These are phyloP conservation scores for Poecile montanus DNA, from an alignment of 2,797 vertebrate species.

Conservation along the genomic window DNA sequence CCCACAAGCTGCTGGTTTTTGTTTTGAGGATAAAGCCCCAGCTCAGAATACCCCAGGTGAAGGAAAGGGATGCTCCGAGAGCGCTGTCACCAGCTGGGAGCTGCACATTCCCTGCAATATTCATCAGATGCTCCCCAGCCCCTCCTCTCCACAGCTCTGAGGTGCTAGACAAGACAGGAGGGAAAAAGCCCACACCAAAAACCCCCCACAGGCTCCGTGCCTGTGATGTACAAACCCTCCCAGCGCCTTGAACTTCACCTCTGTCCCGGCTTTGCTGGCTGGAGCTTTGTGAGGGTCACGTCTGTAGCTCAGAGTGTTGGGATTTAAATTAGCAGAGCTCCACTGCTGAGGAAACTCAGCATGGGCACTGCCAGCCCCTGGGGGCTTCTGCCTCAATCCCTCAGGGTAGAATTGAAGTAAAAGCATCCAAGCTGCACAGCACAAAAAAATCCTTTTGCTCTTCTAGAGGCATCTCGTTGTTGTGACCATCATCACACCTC, in stretches of 20 bases:
- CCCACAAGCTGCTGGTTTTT: background rate
- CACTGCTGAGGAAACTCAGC: background rate
- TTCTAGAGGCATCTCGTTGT: rapidly evolving
- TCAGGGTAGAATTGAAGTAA: rapidly evolving
- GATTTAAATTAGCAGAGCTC: background rate
- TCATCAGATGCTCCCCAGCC: background rate
- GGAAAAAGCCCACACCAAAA: background rate
- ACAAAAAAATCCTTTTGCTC: background rate
- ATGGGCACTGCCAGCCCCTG: background rate
- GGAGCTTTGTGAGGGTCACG: rapidly evolving
- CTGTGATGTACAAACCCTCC: background rate
- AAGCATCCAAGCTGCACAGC: background rate
- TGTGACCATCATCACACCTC: background rate
- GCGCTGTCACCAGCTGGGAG: background rate
- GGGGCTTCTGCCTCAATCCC: background rate
- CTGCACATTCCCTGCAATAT: background rate
- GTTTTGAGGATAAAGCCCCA: background rate
- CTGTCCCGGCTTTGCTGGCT: background rate
- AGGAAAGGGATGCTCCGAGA: background rate
- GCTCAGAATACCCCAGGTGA: background rate
- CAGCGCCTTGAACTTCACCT: background rate
- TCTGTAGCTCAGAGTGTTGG: background rate
- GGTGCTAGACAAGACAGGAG: slow-evolving; percentile 8
- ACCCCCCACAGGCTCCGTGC: background rate
- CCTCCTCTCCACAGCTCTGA: background rate